Evolutionary conservation across 2,888 invertebrate genomes (phyloP).

Genomic region (Ditylenchus weischeri): DNA sequence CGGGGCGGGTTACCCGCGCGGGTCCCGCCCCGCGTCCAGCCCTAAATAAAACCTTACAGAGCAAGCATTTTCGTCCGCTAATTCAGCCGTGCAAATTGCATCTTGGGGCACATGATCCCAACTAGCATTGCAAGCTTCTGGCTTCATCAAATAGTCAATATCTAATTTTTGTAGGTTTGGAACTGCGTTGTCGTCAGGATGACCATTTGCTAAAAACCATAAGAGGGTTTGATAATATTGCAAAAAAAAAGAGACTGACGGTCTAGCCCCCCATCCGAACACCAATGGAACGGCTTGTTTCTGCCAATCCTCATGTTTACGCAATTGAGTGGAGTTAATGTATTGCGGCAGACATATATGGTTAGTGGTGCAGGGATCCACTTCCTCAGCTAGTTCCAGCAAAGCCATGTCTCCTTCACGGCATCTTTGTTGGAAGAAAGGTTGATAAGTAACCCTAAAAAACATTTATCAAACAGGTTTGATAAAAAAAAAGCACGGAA

Average conservation of each 20-base stretch:
- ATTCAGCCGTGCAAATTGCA: constrained; percentile 8
- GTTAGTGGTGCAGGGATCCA: not conserved
- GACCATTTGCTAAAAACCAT: not conserved
- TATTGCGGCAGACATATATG: constrained; percentile 6
- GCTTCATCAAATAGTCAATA: constrained; percentile 5
- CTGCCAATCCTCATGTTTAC: not conserved
- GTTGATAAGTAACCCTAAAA: not conserved
- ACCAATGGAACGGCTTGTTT: not conserved
- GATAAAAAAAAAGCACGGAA: no score
- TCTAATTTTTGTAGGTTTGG: constrained; percentile 5
- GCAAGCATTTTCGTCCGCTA: constrained; percentile 4
- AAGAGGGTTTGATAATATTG: no score
- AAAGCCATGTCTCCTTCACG: constrained; percentile 5
- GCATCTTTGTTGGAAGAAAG: not conserved
- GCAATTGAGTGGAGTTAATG: not conserved
- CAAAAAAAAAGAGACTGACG: not conserved
- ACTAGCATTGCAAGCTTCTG: constrained; percentile 2
- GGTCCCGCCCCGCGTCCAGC: no score
- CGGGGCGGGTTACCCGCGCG: no score
- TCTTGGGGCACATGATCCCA: constrained; percentile 6
- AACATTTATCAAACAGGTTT: no score
- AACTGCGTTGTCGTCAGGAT: constrained; percentile 1
- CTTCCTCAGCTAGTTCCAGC: constrained; percentile 3
- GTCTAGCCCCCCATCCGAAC: constrained; percentile 7
- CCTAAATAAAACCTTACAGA: not conserved